Evolutionary conservation across 2,888 invertebrate genomes (phyloP), one percentile per base, ranked within the genome.

Genomic region (Rhagonycha lutea): DNA sequence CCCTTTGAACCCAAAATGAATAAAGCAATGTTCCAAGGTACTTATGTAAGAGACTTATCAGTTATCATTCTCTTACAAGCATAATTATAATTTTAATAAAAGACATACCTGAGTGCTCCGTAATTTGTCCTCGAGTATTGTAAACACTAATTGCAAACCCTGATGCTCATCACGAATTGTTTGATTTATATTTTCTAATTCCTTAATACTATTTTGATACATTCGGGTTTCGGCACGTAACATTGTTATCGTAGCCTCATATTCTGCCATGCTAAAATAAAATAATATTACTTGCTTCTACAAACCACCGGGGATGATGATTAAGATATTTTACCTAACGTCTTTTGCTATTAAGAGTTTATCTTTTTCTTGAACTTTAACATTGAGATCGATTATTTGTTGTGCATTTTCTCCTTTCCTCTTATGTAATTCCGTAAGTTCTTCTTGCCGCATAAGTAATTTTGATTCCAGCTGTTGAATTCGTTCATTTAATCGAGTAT

Each of bases 121-220:
- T 82, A 96, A 90, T 88, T 97, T 97, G 18, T 96, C 96, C 89
- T 99, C 98, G 67, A 98, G 90, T 9, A 96, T 91, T 74, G 94
- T 93, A 88, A 96, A 98, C 2, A 97, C 96, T 80, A 99, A 90
- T 85, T 98, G 98, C 77, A 98, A 88, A 0, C 98, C 97, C 87
- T 97, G 96, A 86, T 98, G 96, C 88, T 99, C 98, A 88, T 99
- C 98, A 84, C 95, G 91, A 74, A 98, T 88, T 81, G 96, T 93
- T 89, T 97, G 95, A 88, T 97, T 97, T 11, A 96, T 89, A 80
- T 92, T 92, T 88, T 96, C 94, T 70, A 96, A 87, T 86, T 96
- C 95, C 76, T 91, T 90, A 87, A 94, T 92, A 83, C 91, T 94
- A 76, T 90, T 91, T 84, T 92, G 91, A 81, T 94, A 91, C 90